phyloP scores from a whole-genome alignment of 2,113 vertebrate species.

The Heterotilapia buettikoferi region DNA sequence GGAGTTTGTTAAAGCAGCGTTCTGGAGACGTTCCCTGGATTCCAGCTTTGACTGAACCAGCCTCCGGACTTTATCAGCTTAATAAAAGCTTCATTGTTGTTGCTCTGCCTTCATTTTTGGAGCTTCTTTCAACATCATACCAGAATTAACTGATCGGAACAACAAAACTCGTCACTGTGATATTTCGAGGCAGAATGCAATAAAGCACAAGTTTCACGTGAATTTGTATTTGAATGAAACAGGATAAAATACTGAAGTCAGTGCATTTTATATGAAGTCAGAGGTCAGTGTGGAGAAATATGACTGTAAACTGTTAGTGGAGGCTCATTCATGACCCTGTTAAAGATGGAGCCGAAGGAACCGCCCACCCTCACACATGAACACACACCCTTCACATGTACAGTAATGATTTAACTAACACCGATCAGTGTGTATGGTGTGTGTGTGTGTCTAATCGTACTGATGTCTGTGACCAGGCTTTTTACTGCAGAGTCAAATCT shows the following conservation, averaged over 20 bases:
- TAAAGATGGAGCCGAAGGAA: not conserved
- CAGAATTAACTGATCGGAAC: not conserved
- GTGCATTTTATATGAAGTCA: not conserved
- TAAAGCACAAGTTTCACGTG: not conserved
- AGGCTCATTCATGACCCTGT: not conserved
- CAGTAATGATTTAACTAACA: not conserved
- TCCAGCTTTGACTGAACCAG: not conserved
- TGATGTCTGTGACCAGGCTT: not conserved
- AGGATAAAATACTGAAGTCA: rapidly evolving
- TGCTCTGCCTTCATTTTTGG: not conserved
- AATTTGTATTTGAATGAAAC: not conserved
- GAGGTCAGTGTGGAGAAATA: not conserved
- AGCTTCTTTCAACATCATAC: not conserved
- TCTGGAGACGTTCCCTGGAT: not conserved
- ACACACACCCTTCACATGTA: not conserved
- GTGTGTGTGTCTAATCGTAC: not conserved
- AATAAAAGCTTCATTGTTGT: not conserved
- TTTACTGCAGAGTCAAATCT: not conserved
- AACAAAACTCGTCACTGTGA: not conserved
- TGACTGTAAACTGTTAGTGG: not conserved
- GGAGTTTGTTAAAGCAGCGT: not conserved
- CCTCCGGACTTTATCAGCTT: not conserved
- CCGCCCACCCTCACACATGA: not conserved
- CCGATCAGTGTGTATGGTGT: not conserved
- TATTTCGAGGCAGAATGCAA: not conserved